Conservation (phyloP, 1,140 invertebrate species). For the Scaptomyza montana region DNA sequence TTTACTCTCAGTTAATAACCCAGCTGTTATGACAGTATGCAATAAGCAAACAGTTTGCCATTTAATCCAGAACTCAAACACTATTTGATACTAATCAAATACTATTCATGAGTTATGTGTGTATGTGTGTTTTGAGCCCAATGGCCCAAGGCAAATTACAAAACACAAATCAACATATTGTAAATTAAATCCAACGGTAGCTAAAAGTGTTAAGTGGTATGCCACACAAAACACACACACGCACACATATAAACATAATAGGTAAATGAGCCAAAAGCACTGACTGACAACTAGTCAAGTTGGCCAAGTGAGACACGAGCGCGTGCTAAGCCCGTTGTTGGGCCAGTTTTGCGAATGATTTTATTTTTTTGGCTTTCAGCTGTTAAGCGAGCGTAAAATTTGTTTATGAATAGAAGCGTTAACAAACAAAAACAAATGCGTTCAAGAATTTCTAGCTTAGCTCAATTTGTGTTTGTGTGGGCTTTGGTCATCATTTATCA, state of each 20-base stretch:
- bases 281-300: constrained; percentile 16
- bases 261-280: constrained; percentile 41
- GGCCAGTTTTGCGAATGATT: constrained; percentile 35
- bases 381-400: constrained; percentile 46
- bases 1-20: constrained; percentile 1
- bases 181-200: constrained; percentile 59
- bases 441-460: constrained; percentile 50
- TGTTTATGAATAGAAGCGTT: constrained; percentile 61
- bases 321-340: neutral
- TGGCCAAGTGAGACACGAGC: constrained; percentile 20
- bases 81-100: neutral
- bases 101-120: neutral
- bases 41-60: neutral
- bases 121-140: constrained; percentile 26
- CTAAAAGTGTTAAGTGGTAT: constrained; percentile 71
- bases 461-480: constrained; percentile 68
- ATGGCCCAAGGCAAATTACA: constrained; percentile 59
- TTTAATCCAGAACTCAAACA: constrained; percentile 8
- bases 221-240: constrained; percentile 41
- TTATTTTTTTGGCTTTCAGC: constrained; percentile 11
- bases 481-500: constrained; percentile 51
- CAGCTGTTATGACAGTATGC: constrained; percentile 3
- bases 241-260: constrained; percentile 13
- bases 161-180: constrained; percentile 57
- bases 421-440: constrained; percentile 74